Percentiles rank a stretch among this genome's conserved stretches.
Evolutionary conservation across 2,113 vertebrate genomes (phyloP).

Genomic region (Sander vitreus): DNA sequence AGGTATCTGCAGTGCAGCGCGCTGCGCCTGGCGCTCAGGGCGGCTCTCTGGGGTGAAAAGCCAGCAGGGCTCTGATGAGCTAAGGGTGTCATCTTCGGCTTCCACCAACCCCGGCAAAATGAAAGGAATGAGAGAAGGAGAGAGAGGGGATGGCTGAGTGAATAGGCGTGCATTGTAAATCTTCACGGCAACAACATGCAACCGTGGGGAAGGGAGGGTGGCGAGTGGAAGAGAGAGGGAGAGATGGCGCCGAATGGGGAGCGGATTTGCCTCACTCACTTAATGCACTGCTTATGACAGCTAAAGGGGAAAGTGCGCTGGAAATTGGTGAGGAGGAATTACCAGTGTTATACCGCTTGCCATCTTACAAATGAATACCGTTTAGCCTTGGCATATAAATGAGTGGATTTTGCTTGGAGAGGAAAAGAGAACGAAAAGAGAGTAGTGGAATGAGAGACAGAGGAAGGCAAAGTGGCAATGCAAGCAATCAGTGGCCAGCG

Average conservation of each 20-base stretch:
- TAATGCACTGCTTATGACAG: constrained; percentile 96
- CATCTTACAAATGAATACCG: constrained; percentile 89
- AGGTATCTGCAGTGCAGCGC: constrained; percentile 56
- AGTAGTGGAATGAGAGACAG: constrained; percentile 63
- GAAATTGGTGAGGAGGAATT: constrained; percentile 93
- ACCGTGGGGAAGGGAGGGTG: constrained; percentile 65
- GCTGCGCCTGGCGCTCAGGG: constrained; percentile 44
- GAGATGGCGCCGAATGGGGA: constrained; percentile 55
- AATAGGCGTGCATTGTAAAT: constrained; percentile 89
- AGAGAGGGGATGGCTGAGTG: constrained; percentile 50
- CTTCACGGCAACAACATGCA: constrained; percentile 92
- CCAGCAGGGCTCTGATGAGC: constrained; percentile 60
- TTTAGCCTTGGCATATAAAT: constrained; percentile 94
- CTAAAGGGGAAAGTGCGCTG: constrained; percentile 85
- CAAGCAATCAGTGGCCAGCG: constrained; percentile 77
- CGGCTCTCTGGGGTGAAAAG: constrained; percentile 56
- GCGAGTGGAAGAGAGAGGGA: constrained; percentile 48
- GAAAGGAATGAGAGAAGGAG: constrained; percentile 38
- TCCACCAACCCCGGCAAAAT: constrained; percentile 56
- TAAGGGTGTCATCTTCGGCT: constrained; percentile 59
- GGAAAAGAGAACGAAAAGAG: constrained; percentile 56
- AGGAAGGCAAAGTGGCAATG: constrained; percentile 71
- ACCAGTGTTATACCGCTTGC: constrained; percentile 88
- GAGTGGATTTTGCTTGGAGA: constrained; percentile 88
- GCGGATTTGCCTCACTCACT: constrained; percentile 71